Evolutionary conservation across 2,888 invertebrate species (phyloP).

Genomic region (Atethmia centrago): DNA sequence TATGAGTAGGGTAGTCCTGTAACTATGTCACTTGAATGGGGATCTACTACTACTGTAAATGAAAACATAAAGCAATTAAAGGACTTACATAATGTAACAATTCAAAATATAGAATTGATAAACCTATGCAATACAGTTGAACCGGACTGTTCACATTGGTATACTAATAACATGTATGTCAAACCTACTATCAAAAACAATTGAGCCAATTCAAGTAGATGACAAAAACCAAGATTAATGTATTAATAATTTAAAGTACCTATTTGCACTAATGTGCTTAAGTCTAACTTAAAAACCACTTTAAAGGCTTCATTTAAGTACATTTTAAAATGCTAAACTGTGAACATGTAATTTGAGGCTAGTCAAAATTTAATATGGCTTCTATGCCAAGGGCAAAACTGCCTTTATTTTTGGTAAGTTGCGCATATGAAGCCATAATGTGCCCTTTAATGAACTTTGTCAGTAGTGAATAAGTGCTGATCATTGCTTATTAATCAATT

Average conservation of each 20-base stretch:
- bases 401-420: constrained; percentile 65
- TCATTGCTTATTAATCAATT: neutral
- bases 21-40: neutral
- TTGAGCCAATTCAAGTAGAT: neutral
- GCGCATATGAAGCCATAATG: constrained; percentile 61
- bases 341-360: constrained; percentile 69
- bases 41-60: neutral
- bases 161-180: neutral
- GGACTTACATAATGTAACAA: neutral
- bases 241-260: neutral
- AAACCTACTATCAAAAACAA: neutral
- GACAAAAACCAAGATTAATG: neutral
- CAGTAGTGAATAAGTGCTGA: constrained; percentile 1
- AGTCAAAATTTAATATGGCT: constrained; percentile 75
- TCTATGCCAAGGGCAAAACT: constrained; percentile 76
- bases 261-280: neutral
- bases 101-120: neutral
- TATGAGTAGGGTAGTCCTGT: neutral
- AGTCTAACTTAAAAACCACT: constrained; percentile 27
- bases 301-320: constrained; percentile 68
- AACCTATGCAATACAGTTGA: neutral
- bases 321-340: constrained; percentile 60
- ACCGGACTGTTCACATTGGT: neutral
- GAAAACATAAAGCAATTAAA: neutral
- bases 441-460: constrained; percentile 50